Conservation (phyloP, 2,888 invertebrate species). For the Dryococelus australis region DNA sequence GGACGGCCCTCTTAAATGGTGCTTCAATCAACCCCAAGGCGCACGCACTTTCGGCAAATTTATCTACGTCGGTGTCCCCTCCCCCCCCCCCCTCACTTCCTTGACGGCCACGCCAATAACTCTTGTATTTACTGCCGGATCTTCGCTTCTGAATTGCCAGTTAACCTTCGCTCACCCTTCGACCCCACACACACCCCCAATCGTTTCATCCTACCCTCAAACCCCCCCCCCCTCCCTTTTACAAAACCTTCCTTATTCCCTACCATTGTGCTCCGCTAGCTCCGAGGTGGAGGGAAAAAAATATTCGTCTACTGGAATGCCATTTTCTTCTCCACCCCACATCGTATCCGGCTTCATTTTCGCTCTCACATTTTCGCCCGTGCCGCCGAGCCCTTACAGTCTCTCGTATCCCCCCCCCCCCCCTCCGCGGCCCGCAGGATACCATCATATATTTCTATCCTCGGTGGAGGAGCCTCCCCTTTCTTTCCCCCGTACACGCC, state of each 20-base stretch:
- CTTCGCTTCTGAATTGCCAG: conserved; percentile 29
- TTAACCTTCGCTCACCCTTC: conserved; percentile 25
- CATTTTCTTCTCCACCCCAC: conserved; percentile 12
- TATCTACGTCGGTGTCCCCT: no score
- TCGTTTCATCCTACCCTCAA: conserved; percentile 8
- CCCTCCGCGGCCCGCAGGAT: not conserved
- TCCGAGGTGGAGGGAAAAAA: not conserved
- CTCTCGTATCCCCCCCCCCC: no score
- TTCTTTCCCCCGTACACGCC: not conserved
- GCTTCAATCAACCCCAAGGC: no score
- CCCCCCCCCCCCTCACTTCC: no score
- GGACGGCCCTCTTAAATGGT: no score
- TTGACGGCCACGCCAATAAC: no score
- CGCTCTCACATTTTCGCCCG: not conserved
- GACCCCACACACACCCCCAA: not conserved
- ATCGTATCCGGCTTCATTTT: conserved; percentile 21
- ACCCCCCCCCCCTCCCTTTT: not conserved
- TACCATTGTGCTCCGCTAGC: not conserved
- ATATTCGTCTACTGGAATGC: conserved; percentile 26
- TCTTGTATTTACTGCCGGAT: conserved; percentile 30
- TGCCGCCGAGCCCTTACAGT: not conserved
- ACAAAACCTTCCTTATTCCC: not conserved
- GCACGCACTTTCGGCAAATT: no score
- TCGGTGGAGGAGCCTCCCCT: not conserved
- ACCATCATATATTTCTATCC: not conserved